Evolutionary conservation across 2,888 invertebrate genomes (phyloP).

Genomic region (Amphipyra tragopoginis): DNA sequence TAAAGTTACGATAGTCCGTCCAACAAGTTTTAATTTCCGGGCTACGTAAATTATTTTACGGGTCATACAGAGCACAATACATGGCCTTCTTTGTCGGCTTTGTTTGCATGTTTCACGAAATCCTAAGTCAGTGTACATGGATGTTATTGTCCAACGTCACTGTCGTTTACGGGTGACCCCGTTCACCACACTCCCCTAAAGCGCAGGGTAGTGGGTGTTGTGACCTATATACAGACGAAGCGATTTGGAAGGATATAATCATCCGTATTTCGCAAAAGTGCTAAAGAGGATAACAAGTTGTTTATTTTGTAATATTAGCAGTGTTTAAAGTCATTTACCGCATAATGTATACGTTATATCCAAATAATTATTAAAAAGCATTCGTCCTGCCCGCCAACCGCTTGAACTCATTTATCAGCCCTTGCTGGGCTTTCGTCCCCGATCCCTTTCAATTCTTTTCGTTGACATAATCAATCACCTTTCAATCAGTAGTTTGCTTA

Average conservation of each 20-base stretch:
- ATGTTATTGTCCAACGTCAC: constrained; percentile 64
- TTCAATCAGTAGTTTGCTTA: constrained; percentile 70
- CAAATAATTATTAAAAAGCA: constrained; percentile 16
- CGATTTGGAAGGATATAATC: constrained; percentile 54
- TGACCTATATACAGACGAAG: constrained; percentile 76
- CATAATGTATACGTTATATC: not conserved
- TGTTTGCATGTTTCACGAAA: constrained; percentile 37
- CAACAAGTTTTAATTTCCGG: not conserved
- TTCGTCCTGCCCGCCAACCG: constrained; percentile 10
- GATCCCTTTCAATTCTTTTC: constrained; percentile 61
- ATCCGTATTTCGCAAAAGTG: not conserved
- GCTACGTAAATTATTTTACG: not conserved
- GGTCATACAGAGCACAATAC: not conserved
- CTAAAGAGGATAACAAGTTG: not conserved
- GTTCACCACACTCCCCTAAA: constrained; percentile 72
- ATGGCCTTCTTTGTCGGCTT: constrained; percentile 16
- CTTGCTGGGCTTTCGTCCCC: constrained; percentile 39
- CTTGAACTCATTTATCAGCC: constrained; percentile 57
- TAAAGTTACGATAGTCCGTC: constrained; percentile 1
- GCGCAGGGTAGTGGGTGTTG: constrained; percentile 70
- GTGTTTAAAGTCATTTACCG: not conserved
- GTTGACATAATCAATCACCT: constrained; percentile 70
- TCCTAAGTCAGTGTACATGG: constrained; percentile 24
- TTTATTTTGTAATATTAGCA: constrained; percentile 1
- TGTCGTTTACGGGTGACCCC: constrained; percentile 71